These are phyloP conservation scores for Holacanthella duospinosa DNA, from an alignment of 2,888 invertebrate species.

Conservation along the genomic window DNA sequence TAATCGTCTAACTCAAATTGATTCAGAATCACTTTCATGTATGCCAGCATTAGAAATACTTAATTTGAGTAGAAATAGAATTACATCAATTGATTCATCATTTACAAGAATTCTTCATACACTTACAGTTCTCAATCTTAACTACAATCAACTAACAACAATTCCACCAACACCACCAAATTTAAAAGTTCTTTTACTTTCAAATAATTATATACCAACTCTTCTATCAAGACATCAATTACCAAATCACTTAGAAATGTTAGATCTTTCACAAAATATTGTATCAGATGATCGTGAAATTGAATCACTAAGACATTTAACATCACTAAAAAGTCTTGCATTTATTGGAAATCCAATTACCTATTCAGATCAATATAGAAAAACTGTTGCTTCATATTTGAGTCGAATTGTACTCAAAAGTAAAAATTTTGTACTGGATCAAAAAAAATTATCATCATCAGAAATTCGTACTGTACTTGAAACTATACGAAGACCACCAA, in stretches of 20 bases:
- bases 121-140: constrained; percentile 31
- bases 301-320: constrained; percentile 22
- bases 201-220: constrained; percentile 33
- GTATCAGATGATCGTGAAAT: constrained; percentile 29
- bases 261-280: constrained; percentile 34
- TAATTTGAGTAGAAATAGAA: constrained; percentile 33
- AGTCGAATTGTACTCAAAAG: constrained; percentile 23
- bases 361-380: constrained; percentile 28
- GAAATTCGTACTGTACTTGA: constrained; percentile 31
- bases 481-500: constrained; percentile 13
- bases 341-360: constrained; percentile 33
- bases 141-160: constrained; percentile 33
- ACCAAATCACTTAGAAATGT: constrained; percentile 26
- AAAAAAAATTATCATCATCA: constrained; percentile 28
- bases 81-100: constrained; percentile 22
- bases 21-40: constrained; percentile 20
- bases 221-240: constrained; percentile 18
- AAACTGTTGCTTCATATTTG: constrained; percentile 22
- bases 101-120: constrained; percentile 26
- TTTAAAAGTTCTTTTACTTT: constrained; percentile 30
- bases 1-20: constrained; percentile 25
- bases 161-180: constrained; percentile 35
- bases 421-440: constrained; percentile 30
- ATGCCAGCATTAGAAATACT: constrained; percentile 31
- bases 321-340: constrained; percentile 25